Evolutionary conservation across 2,797 vertebrate genomes (phyloP), one percentile per base, ranked within the genome.

Genomic region (Mus spretus): DNA sequence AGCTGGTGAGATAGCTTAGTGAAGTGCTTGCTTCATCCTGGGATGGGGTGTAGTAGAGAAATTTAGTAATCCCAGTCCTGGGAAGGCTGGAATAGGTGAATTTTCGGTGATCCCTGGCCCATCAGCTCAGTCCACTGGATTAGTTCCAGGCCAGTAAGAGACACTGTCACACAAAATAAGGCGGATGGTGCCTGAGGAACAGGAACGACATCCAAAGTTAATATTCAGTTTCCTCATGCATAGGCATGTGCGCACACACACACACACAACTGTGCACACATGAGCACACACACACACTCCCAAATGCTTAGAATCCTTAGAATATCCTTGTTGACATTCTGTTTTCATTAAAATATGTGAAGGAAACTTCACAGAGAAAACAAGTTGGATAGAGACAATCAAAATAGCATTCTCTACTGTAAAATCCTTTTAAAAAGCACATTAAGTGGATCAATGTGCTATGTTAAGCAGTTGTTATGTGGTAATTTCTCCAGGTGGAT

Each of bases 401-500:
- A 96, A 82, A 97, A 94, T 74, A 12, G 15, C 22, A 90, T 96
- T 94, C 77, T 93, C 75, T 93, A 86, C 87, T 93, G 57, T 95
- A 75, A 92, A n/a, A 63, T 37, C 13, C 34, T 72, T 37, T 63
- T 28, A 74, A 70, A 74, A 24, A 59, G 87, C 44, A 44, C 44
- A 44, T 96, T 8, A 74, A 92, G 67, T 81, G 92, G 67, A 91
- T 95, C 90, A 53, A 78, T 6, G 2, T 92, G 57, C 95, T 97
- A 75, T 89, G 75, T 74, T 85, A 57, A 91, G 75, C 13, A 91
- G 83, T 37, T 83, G 80, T 47, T 92, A 75, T 53, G 89, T 94
- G 95, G 67, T 70, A 86, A 40, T 89, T 96, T 96, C 89, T 96
- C 92, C 97, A 75, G 93, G 95, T 94, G 90, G 85, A 79, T 93